phyloP scores from a whole-genome alignment of 1,140 invertebrate species.

The Fragariocoptes setiger region DNA sequence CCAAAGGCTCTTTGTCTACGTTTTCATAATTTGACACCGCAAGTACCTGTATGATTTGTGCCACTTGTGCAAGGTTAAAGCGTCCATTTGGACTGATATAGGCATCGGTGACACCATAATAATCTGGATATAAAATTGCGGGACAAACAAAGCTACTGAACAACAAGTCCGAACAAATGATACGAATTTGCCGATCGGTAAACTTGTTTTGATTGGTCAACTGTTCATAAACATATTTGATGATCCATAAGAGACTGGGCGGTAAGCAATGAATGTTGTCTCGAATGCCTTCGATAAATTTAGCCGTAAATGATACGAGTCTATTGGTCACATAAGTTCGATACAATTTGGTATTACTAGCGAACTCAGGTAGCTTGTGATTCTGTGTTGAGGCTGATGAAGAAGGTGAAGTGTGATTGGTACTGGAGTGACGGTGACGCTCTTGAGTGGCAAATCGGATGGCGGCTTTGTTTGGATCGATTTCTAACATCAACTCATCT shows the following conservation, averaged over 20 bases:
- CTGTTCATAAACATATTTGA: conserved; percentile 23
- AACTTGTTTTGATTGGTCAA: conserved; percentile 16
- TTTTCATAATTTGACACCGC: conserved; percentile 50
- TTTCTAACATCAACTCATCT: conserved; percentile 63
- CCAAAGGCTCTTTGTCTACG: conserved; percentile 29
- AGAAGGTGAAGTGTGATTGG: conserved; percentile 10
- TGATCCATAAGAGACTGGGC: conserved; percentile 26
- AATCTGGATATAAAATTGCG: conserved; percentile 78
- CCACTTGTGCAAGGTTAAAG: conserved; percentile 56
- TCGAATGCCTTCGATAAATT: conserved; percentile 48
- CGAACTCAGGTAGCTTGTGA: neutral
- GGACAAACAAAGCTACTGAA: conserved; percentile 82
- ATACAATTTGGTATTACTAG: neutral
- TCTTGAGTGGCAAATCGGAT: conserved; percentile 36
- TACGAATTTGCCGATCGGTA: conserved; percentile 24
- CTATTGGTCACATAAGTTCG: conserved; percentile 23
- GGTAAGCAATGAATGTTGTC: conserved; percentile 75
- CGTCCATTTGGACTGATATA: conserved; percentile 48
- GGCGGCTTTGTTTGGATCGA: conserved; percentile 55
- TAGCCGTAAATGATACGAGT: conserved; percentile 38
- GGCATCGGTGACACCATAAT: conserved; percentile 70
- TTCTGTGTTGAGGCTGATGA: neutral
- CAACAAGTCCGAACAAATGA: conserved; percentile 63
- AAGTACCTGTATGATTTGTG: conserved; percentile 60
- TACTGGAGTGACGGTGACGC: conserved; percentile 39